phyloP scores from a whole-genome alignment of 2,113 vertebrate genomes.

The Aphelocoma coerulescens region DNA sequence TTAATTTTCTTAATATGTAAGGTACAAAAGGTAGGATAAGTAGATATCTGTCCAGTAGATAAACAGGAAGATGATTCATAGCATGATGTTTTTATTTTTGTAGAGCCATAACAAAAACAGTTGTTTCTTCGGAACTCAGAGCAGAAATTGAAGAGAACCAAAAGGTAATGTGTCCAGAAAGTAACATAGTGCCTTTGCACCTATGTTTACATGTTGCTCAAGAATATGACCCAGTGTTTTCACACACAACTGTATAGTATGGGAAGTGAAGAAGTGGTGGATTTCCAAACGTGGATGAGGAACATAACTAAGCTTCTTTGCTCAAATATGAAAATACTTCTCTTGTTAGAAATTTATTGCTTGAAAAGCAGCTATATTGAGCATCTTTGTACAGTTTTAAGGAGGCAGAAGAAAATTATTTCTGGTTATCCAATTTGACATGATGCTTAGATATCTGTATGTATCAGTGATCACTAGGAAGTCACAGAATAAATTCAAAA shows the following conservation, averaged over 20 bases:
- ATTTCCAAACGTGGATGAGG: neutral
- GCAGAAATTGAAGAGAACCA: conserved; percentile 94
- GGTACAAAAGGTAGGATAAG: neutral
- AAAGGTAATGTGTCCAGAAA: conserved; percentile 79
- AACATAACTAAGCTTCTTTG: neutral
- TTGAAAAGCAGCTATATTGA: neutral
- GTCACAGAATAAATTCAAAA: neutral
- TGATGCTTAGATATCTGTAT: neutral
- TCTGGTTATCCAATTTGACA: neutral
- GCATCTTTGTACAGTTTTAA: neutral
- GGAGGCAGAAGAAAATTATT: neutral
- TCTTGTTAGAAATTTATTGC: neutral
- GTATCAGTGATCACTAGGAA: neutral
- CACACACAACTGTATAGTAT: neutral
- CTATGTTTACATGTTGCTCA: neutral
- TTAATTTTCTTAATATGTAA: neutral
- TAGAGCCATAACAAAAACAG: conserved; percentile 93
- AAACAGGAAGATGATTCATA: neutral
- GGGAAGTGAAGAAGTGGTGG: neutral
- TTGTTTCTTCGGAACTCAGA: conserved; percentile 86
- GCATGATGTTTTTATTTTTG: neutral
- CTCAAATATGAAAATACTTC: neutral
- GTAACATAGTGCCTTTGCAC: neutral
- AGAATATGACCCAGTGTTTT: neutral
- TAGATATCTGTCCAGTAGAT: neutral